Evolutionary conservation across 2,113 vertebrate species (phyloP), one percentile per base, ranked within the genome.

Genomic region (Dunckerocampus dactyliophorus): DNA sequence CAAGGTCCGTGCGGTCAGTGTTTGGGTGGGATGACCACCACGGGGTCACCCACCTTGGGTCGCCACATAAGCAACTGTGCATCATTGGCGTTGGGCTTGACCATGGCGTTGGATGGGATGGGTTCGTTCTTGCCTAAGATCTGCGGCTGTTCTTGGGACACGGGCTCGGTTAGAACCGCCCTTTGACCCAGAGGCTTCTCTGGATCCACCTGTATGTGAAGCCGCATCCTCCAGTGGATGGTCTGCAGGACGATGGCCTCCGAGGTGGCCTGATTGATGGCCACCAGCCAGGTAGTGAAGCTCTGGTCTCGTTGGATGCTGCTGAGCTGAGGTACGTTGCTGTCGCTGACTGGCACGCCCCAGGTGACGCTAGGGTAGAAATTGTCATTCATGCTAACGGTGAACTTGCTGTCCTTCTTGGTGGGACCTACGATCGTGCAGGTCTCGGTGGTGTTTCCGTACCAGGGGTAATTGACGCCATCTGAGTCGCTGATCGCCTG

Each of bases 11-110:
- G 76, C 58, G 77, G 63, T 77, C 91, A 94, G 71, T 94, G 89
- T 80, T 96, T 98, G 1, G 96, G 90, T 8, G 95, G 95, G 78
- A 99, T 98, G 81, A 99, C 97, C 88, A 98, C 93, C 6, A 95
- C 83, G 0, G 95, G 90, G 24, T 89, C 89, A 63, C 94, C 93
- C 0, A 82, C 90, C 77, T 90, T 94, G 86, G 96, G 97, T 88
- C 95, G 91, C 97, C 96, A 99, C 95, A 99, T 98, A 79, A 99
- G 94, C 76, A 98, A 95, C 90, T 99, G 97, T 56, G 97, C 97
- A 1, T 98, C 95, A 2, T 99, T 99, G 92, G 97, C 97, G 9
- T 99, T 99, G 83, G 97, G 97, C 83, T 97, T 98, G 87, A 94
- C 92, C 87, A 96, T 93, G 87, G 95, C 95, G 22, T 95, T 96